phyloP scores from a whole-genome alignment of 2,797 vertebrate species.

The Dallia pectoralis region DNA sequence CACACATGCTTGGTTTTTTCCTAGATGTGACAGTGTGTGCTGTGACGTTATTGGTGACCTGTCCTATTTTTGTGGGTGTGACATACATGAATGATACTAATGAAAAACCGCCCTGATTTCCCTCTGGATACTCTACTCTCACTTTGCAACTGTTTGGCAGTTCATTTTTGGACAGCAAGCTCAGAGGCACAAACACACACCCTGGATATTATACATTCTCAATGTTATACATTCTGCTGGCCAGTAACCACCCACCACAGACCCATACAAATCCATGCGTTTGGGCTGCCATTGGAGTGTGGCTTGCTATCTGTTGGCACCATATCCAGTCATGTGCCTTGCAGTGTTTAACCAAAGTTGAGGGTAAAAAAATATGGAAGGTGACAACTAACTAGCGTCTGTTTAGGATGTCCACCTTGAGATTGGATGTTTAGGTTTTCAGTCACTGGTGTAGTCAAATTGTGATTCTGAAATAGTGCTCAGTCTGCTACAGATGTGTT shows the following conservation, averaged over 20 bases:
- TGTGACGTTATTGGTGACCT: slow-evolving; percentile 38
- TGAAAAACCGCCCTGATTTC: slow-evolving; percentile 46
- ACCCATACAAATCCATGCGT: slow-evolving; percentile 11
- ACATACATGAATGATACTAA: slow-evolving; percentile 44
- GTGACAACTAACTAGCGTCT: neutral
- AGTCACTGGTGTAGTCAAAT: neutral
- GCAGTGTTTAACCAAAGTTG: neutral
- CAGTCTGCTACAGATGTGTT: neutral
- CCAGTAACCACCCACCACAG: slow-evolving; percentile 7
- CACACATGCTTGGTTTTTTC: slow-evolving; percentile 42
- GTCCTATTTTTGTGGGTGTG: slow-evolving; percentile 41
- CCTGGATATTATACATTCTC: neutral
- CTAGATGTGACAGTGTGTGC: slow-evolving; percentile 48
- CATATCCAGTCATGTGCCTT: neutral
- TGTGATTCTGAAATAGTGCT: neutral
- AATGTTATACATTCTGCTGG: slow-evolving; percentile 25
- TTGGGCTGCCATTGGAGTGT: neutral
- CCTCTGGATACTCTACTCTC: slow-evolving; percentile 24
- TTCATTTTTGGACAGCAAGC: slow-evolving; percentile 57
- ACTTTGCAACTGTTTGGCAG: slow-evolving; percentile 44
- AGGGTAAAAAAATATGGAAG: neutral
- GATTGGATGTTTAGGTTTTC: neutral
- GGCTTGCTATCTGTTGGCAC: neutral
- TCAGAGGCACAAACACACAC: slow-evolving; percentile 19
- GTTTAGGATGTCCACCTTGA: neutral